Percentiles rank a stretch among this genome's conserved stretches.
Conservation (phyloP, 1,140 invertebrate genomes). For the Drosophila lowei region DNA sequence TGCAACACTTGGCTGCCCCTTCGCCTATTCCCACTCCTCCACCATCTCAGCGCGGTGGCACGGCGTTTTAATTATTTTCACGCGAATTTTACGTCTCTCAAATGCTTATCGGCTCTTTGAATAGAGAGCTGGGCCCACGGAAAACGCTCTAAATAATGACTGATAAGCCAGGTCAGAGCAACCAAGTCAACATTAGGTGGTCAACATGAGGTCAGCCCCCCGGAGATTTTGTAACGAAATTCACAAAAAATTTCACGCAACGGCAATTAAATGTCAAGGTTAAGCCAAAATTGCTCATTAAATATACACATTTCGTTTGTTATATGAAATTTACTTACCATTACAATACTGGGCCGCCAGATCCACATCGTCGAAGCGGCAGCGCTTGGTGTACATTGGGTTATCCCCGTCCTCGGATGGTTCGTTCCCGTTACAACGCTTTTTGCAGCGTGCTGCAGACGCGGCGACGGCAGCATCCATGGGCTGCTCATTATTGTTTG, state of each 20-base stretch:
- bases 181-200: neutral
- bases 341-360: slow-evolving; percentile 77
- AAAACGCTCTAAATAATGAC: slow-evolving; percentile 7
- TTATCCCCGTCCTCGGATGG: slow-evolving; percentile 51
- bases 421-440: slow-evolving; percentile 56
- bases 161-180: slow-evolving; percentile 39
- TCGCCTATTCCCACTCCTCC: no score
- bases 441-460: slow-evolving; percentile 64
- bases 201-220: slow-evolving; percentile 25
- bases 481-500: slow-evolving; percentile 52
- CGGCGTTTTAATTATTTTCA: slow-evolving; percentile 10
- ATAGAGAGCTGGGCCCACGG: neutral
- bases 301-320: slow-evolving; percentile 21
- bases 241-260: slow-evolving; percentile 53
- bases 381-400: slow-evolving; percentile 65
- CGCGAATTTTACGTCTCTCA: slow-evolving; percentile 31
- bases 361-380: slow-evolving; percentile 73
- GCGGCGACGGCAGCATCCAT: slow-evolving; percentile 31
- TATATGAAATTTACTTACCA: slow-evolving; percentile 56
- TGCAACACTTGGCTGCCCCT: neutral
- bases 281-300: slow-evolving; percentile 23
- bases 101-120: slow-evolving; percentile 28
- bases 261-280: slow-evolving; percentile 48
- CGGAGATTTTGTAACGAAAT: slow-evolving; percentile 36
- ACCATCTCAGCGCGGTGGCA: neutral